Base-by-base conservation (phyloP, 2,888 invertebrate species). In the Augochlorella aurata region DNA sequence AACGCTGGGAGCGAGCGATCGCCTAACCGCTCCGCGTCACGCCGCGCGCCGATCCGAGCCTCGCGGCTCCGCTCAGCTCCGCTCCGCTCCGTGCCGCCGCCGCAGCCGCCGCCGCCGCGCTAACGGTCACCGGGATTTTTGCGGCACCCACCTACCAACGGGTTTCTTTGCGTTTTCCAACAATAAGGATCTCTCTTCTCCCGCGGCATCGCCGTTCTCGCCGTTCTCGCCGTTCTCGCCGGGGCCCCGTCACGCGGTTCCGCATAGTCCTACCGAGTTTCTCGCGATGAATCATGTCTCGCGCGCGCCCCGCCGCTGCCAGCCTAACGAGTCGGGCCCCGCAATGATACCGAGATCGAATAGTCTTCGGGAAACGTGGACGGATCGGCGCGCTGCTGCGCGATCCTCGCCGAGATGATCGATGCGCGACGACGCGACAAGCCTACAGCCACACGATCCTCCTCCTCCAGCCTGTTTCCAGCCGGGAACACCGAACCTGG, bases 81-180 rank as follows among this genome's bases (percentile, higher is more conserved):
- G 29, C 29, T 29, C 29, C 29, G 29, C 29, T 29, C 29, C 29
- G 8, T 47, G 47, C 47, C 5, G 47, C 12, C 12, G 5, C 47
- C 47, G 47, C 12, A 10, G 5, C 47, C 65, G 52, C 74, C 61
- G 66, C 77, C 77, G 82, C n/a, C 24, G 70, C 65, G 77, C 74
- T 88, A 88, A 88, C 88, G 88, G 85, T 87, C 82, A 67, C 16
- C 49, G n/a, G 7, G n/a, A 89, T 89, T 88, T 88, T 88, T 88
- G 45, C 85, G 18, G n/a, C 81, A 76, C 70, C 73, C 83, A 78
- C 72, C 76, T 84, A 82, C 75, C 83, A 82, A 84, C 84, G 78
- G 82, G 82, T 82, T 82, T 82, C 83, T 79, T 82, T 66, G 76
- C 79, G 77, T 83, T 87, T 88, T 84, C 88, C 88, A 86, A 88